Base-by-base conservation (phyloP, 2,888 invertebrate species). In the Drosophila parthenogenetica region DNA sequence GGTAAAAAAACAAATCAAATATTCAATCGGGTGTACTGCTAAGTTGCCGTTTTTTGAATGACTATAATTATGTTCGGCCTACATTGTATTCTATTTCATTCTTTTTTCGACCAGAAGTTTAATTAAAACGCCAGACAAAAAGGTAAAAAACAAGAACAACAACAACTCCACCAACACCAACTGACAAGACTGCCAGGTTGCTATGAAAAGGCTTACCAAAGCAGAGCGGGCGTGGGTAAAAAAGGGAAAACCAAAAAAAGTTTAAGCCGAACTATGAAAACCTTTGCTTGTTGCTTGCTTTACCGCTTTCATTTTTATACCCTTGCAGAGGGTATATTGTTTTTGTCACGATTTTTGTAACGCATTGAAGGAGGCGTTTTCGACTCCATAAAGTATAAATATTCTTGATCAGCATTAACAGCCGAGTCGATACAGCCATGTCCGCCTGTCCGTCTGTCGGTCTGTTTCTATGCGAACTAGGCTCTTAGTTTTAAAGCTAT, bases 81-180 rank as follows among this genome's bases (percentile, higher is more conserved):
- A 40, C 22, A 48, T 59, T 50, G 40, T 65, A 39, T 51, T 32
- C 32, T 32, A 29, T 16, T 43, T 53, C 16, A 17, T 17, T 32
- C 14, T 59, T 25, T 39, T 61, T 43, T 29, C 29, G 37, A 49
- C 57, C 64, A 62, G 53, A 79, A 81, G 77, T 82, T 88, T 83
- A 83, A 86, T 87, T 87, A 84, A 84, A 74, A 69, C 58, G 57
- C 42, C 61, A 69, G 73, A 81, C 78, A 77, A 73, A 70, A 68
- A 70, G 63, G 39, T 54, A 45, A 13, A 35, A 35, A 35, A 35
- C 35, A 8, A 35, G 8, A 4, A 4, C 2, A 29, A 8, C 29
- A 8, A 8, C 29, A 29, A 8, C 29, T 7, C 5, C 49, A 58
- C 42, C 61, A 58, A 62, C 61, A 61, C 10, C 14, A 51, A 46